These are phyloP conservation scores for Stegostoma tigrinum DNA, from an alignment of 2,113 vertebrate species.

Conservation along the genomic window DNA sequence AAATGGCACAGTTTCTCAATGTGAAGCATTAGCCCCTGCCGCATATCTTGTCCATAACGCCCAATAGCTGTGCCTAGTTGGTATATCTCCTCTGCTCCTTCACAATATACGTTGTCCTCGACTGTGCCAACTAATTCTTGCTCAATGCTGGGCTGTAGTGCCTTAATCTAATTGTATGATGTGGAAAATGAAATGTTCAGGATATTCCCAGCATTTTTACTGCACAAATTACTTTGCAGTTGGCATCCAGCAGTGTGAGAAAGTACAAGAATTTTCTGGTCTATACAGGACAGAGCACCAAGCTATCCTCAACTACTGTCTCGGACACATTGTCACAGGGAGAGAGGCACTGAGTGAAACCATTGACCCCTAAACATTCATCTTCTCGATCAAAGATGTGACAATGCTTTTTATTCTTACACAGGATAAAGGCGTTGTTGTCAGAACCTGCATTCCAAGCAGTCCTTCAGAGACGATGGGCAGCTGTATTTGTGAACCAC, in stretches of 20 bases:
- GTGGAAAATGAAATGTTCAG: neutral
- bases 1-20: neutral
- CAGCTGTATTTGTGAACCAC: no score
- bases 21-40: neutral
- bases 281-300: neutral
- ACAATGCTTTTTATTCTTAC: neutral
- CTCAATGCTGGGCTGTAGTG: neutral
- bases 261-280: neutral
- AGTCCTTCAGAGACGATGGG: no score
- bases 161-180: neutral
- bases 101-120: neutral
- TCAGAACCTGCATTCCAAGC: no score
- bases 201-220: neutral
- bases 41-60: neutral
- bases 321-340: neutral
- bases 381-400: neutral
- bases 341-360: no score
- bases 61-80: neutral
- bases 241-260: neutral
- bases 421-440: no score
- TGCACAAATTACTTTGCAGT: neutral
- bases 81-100: neutral
- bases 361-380: neutral
- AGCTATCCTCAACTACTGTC: neutral
- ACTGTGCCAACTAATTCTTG: neutral